Base-by-base conservation (phyloP, 2,888 invertebrate genomes). In the Anoplius nigerrimus region DNA sequence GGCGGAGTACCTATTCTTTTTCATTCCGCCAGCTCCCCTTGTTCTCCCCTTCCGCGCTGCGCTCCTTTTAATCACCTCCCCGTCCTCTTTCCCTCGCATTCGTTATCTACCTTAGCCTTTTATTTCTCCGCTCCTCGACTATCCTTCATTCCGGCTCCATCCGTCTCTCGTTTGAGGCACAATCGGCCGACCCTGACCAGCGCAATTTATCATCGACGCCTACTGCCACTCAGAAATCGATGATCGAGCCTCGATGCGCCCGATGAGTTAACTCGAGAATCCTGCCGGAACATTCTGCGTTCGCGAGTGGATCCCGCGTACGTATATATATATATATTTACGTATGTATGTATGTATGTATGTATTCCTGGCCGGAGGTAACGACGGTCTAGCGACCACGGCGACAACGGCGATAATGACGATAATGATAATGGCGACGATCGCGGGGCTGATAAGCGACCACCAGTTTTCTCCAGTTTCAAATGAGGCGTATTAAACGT, bases 181-280 rank as follows among this genome's bases (percentile, higher is more conserved):
- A 80, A 80, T 80, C 77, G 71, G 51, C 62, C 67, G 71, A 66
- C 62, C 66, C 77, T 80, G 78, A 80, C 80, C 80, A 80, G 45
- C 74, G 69, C 80, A 80, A 80, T 75, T 65, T 54, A 60, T 72
- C 67, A 51, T 59, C 52, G 48, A 16, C 27, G 20, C 53, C 42
- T 54, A 63, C 22, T 62, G 71, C 63, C 73, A 71, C 58, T 66
- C 60, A 21, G 59, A 59, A 62, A 71, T 73, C 71, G 52, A 60
- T 18, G 27, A 18, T 48, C 13, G 48, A 34, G 34, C 1, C 34
- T 34, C 34, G 34, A 34, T 48, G 16, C 48, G 48, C 48, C 1
- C 48, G 48, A 48, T 34, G 34, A 34, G 34, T 34, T 34, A 11
- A 34, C 34, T 34, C 11, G 34, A 2, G 34, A 34, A 34, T 8